Percentiles rank a stretch among this genome's conserved stretches.
Evolutionary conservation across 1,140 invertebrate genomes (phyloP).

Genomic region (Vanessa tameamea): DNA sequence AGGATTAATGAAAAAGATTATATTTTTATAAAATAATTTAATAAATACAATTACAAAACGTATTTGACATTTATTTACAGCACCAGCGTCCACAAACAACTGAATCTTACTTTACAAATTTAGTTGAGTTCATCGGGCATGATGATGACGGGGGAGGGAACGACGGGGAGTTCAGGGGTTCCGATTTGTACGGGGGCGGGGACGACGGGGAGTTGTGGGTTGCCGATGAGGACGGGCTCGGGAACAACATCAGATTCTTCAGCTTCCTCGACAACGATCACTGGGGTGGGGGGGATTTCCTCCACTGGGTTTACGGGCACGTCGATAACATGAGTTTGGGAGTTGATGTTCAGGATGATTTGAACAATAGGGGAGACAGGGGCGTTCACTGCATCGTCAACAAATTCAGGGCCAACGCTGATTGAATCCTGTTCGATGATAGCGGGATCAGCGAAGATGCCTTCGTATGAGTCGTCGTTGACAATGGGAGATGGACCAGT

Average conservation of each 20-base stretch:
- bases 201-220: neutral
- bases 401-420: neutral
- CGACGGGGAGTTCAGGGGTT: neutral
- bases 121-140: neutral
- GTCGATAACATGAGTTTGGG: constrained; percentile 3
- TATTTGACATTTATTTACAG: neutral
- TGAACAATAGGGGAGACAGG: neutral
- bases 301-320: neutral
- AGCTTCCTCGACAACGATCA: neutral
- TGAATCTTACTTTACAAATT: neutral
- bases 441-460: neutral
- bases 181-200: neutral
- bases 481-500: neutral
- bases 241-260: neutral
- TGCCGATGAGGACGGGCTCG: neutral
- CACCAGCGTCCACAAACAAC: neutral
- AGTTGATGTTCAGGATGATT: constrained; percentile 10
- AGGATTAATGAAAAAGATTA: neutral
- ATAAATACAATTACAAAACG: neutral
- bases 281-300: neutral
- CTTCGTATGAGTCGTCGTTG: neutral
- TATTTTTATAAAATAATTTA: neutral
- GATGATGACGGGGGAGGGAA: neutral
- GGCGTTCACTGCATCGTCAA: neutral
- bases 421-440: neutral